These are phyloP conservation scores for Drosophila yakuba DNA, from an alignment of 1,140 invertebrate species.

Conservation along the genomic window DNA sequence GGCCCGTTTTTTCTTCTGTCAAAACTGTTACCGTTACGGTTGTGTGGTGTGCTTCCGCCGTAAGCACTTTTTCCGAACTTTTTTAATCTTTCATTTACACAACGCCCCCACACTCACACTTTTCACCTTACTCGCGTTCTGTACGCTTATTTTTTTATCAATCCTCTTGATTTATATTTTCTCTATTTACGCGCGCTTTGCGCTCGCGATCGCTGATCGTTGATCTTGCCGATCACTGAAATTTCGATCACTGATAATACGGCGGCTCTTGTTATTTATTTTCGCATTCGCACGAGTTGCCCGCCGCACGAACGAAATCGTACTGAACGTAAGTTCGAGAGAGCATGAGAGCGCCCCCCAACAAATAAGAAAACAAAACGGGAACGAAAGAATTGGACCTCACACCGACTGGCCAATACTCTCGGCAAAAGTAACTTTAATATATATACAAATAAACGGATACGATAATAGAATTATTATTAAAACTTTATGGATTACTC, in stretches of 20 bases:
- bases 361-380: conserved; percentile 58
- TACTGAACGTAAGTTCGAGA: conserved; percentile 53
- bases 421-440: background rate
- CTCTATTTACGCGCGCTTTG: conserved; percentile 34
- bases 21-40: conserved; percentile 44
- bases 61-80: conserved; percentile 6
- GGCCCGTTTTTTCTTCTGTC: background rate
- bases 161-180: conserved; percentile 7
- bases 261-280: conserved; percentile 10
- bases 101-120: conserved; percentile 16
- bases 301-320: conserved; percentile 68
- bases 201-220: conserved; percentile 21
- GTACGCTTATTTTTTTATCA: conserved; percentile 23
- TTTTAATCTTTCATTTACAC: conserved; percentile 28
- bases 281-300: conserved; percentile 41
- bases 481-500: no score
- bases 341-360: conserved; percentile 30
- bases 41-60: conserved; percentile 24
- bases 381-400: conserved; percentile 3
- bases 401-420: background rate
- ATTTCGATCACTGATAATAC: conserved; percentile 40
- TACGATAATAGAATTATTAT: no score
- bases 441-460: background rate
- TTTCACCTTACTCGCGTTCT: conserved; percentile 1
- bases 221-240: conserved; percentile 6